Evolutionary conservation across 2,797 vertebrate genomes (phyloP).

Genomic region (Luscinia megarhynchos): DNA sequence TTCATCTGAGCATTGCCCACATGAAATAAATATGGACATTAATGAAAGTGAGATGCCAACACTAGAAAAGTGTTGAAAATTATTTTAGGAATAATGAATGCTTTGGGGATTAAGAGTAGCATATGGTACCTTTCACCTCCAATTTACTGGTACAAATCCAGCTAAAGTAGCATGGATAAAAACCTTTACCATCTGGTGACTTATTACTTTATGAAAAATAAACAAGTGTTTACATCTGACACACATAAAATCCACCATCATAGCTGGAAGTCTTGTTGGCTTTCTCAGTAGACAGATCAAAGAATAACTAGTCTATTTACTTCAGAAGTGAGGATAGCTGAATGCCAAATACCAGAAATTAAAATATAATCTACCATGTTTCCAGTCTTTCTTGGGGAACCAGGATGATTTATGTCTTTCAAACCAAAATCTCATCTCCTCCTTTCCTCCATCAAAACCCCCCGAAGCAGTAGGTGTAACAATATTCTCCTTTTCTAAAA

Average conservation of each 20-base stretch:
- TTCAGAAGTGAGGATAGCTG: background rate
- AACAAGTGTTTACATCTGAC: conserved; percentile 8
- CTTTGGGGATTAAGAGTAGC: conserved; percentile 56
- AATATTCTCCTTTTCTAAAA: background rate
- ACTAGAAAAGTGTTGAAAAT: conserved; percentile 39
- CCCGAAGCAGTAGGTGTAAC: background rate
- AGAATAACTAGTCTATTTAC: background rate
- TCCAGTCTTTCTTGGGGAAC: background rate
- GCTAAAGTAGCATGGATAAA: conserved; percentile 33
- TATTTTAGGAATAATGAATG: conserved; percentile 21
- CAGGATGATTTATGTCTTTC: background rate
- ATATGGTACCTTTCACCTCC: conserved; percentile 66
- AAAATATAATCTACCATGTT: background rate
- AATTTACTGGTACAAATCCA: conserved; percentile 65
- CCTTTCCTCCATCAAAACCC: background rate
- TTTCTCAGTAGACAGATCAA: background rate
- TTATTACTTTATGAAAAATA: conserved; percentile 31
- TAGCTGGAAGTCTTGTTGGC: background rate
- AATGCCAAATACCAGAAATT: background rate
- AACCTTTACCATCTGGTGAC: conserved; percentile 55
- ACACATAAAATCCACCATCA: background rate
- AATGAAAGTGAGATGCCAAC: background rate
- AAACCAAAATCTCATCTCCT: background rate
- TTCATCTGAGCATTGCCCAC: background rate
- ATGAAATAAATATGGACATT: background rate